These are phyloP conservation scores for Ascidia mentula DNA, from an alignment of 23 tunicate species.

Conservation along the genomic window DNA sequence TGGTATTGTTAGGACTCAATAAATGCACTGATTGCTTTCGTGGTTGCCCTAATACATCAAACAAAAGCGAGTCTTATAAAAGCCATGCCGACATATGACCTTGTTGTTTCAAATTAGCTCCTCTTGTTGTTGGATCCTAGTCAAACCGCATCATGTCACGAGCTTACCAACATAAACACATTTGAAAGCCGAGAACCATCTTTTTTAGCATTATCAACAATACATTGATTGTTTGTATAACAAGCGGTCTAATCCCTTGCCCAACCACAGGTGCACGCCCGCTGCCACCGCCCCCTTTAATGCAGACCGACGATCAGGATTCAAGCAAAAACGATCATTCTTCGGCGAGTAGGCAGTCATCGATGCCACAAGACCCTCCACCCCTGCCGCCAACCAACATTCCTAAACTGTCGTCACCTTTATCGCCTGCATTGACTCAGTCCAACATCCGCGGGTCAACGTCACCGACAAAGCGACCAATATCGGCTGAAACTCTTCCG, in stretches of 20 bases:
- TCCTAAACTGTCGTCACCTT: background rate
- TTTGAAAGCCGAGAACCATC: too few relatives aligned
- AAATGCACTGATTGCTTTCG: too few relatives aligned
- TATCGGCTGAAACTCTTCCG: background rate
- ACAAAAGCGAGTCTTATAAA: too few relatives aligned
- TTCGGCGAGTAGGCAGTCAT: background rate
- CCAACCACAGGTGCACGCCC: background rate
- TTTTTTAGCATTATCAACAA: too few relatives aligned
- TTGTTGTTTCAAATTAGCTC: too few relatives aligned
- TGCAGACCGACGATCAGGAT: background rate
- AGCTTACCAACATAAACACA: too few relatives aligned
- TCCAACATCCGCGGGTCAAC: background rate
- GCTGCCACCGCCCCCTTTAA: background rate
- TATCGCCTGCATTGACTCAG: background rate
- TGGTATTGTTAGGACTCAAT: too few relatives aligned
- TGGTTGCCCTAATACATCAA: too few relatives aligned
- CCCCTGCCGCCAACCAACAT: conserved; percentile 3
- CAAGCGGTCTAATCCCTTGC: background rate
- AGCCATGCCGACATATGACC: too few relatives aligned
- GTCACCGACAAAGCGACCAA: background rate
- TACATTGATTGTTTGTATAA: background rate
- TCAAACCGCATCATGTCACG: too few relatives aligned
- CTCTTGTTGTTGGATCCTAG: too few relatives aligned
- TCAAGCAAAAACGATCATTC: background rate
- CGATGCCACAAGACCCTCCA: background rate